phyloP scores from a whole-genome alignment of 1,140 invertebrate species.

The Aphelenchoides avenae region DNA sequence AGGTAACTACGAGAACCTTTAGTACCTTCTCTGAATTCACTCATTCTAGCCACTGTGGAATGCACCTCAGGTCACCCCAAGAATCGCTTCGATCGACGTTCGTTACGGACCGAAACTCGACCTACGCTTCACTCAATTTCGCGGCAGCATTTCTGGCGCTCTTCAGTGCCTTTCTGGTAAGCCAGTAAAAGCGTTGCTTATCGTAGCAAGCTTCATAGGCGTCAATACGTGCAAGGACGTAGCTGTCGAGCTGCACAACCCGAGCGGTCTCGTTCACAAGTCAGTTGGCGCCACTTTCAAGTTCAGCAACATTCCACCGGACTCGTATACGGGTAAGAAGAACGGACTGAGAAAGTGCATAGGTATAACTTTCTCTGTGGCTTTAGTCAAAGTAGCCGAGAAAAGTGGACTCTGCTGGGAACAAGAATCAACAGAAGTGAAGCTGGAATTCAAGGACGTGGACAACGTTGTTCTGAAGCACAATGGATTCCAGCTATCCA shows the following conservation, averaged over 20 bases:
- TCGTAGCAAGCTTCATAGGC: conserved; percentile 4
- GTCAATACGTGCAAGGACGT: not conserved
- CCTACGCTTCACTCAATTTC: conserved; percentile 26
- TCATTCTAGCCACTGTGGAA: not conserved
- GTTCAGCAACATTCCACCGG: conserved; percentile 8
- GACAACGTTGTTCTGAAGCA: too few relatives aligned
- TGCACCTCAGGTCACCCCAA: conserved; percentile 22
- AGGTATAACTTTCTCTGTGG: too few relatives aligned
- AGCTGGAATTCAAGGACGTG: too few relatives aligned
- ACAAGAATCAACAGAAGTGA: too few relatives aligned
- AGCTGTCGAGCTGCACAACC: conserved; percentile 6
- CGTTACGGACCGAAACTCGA: conserved; percentile 7
- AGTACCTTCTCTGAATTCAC: not conserved
- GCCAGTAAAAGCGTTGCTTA: not conserved
- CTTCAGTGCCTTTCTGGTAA: conserved; percentile 19
- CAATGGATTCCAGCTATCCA: too few relatives aligned
- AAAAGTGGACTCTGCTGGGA: too few relatives aligned
- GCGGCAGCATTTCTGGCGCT: conserved; percentile 17
- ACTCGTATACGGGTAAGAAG: conserved; percentile 12
- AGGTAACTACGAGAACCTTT: not conserved
- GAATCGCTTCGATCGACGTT: conserved; percentile 4
- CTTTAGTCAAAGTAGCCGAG: too few relatives aligned
- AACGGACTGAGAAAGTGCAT: too few relatives aligned
- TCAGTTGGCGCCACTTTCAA: conserved; percentile 10
- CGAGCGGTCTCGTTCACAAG: too few relatives aligned